Percentiles rank a stretch among this genome's conserved stretches.
Evolutionary conservation across 1,140 invertebrate species (phyloP).

Genomic region (Bombus breviceps): DNA sequence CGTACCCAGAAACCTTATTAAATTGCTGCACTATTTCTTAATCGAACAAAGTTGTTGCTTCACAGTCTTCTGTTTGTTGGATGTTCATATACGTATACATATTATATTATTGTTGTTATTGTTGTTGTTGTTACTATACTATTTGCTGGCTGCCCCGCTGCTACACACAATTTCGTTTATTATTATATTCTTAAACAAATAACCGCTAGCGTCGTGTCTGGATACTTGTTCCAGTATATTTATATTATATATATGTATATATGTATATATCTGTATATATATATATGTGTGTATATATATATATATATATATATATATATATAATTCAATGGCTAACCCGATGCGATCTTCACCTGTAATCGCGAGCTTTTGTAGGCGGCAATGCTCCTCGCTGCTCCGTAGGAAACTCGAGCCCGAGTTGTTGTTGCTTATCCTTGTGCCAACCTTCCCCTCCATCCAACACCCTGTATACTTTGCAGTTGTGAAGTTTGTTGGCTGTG

Average conservation of each 20-base stretch:
- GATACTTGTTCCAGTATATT: not conserved
- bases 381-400: conserved; percentile 25
- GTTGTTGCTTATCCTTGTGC: conserved; percentile 40
- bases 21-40: conserved; percentile 34
- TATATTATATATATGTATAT: too few relatives aligned
- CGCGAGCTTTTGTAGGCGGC: conserved; percentile 46
- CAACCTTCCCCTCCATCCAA: not conserved
- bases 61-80: conserved; percentile 23
- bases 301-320: too few relatives aligned
- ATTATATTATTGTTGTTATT: conserved; percentile 32
- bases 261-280: too few relatives aligned
- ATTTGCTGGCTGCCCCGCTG: not conserved
- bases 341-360: not conserved
- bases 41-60: conserved; percentile 57
- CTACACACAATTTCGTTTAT: not conserved
- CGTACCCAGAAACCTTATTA: conserved; percentile 2
- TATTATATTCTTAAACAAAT: not conserved
- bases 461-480: conserved; percentile 5
- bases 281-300: too few relatives aligned
- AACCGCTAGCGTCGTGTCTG: not conserved
- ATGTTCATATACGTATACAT: not conserved
- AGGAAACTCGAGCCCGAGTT: conserved; percentile 39
- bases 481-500: conserved; percentile 9
- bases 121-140: not conserved
- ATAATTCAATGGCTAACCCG: not conserved